Conservation (phyloP, 2,888 invertebrate genomes). For the Papilio gigon region DNA sequence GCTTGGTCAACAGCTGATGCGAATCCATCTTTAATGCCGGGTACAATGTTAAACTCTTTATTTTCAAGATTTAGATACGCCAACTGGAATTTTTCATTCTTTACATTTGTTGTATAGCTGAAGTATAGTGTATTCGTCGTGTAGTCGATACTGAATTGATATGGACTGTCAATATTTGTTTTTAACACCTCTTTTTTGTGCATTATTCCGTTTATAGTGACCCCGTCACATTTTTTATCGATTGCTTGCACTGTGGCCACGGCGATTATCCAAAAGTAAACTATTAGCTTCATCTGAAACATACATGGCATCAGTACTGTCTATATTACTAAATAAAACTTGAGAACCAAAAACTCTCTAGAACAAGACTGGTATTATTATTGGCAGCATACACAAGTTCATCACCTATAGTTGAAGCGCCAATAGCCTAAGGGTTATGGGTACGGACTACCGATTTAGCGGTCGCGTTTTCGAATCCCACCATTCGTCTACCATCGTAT, state of each 20-base stretch:
- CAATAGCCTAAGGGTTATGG: too few species aligned
- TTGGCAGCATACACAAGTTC: too few species aligned
- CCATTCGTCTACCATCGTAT: too few species aligned
- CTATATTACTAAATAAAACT: too few species aligned
- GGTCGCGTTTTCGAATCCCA: too few species aligned
- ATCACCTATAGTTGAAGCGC: too few species aligned
- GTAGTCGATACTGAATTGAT: conserved; percentile 66
- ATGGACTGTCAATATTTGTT: conserved; percentile 55
- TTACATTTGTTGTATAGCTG: conserved; percentile 53
- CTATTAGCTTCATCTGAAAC: conserved; percentile 46
- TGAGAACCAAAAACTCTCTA: too few species aligned
- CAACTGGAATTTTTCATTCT: conserved; percentile 51
- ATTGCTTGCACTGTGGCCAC: conserved; percentile 41
- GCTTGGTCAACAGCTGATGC: conserved; percentile 60
- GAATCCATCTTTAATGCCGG: conserved; percentile 60
- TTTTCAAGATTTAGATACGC: conserved; percentile 62
- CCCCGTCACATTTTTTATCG: conserved; percentile 47
- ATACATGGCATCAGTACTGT: conserved; percentile 2
- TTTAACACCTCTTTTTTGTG: conserved; percentile 54
- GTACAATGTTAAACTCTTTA: conserved; percentile 53
- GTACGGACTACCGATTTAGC: too few species aligned
- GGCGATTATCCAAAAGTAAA: conserved; percentile 40
- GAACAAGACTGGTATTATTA: too few species aligned
- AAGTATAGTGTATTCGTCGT: conserved; percentile 66
- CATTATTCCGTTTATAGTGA: conserved; percentile 46